These are phyloP conservation scores for Anguilla rostrata DNA, from an alignment of 2,113 vertebrate species.

Conservation along the genomic window DNA sequence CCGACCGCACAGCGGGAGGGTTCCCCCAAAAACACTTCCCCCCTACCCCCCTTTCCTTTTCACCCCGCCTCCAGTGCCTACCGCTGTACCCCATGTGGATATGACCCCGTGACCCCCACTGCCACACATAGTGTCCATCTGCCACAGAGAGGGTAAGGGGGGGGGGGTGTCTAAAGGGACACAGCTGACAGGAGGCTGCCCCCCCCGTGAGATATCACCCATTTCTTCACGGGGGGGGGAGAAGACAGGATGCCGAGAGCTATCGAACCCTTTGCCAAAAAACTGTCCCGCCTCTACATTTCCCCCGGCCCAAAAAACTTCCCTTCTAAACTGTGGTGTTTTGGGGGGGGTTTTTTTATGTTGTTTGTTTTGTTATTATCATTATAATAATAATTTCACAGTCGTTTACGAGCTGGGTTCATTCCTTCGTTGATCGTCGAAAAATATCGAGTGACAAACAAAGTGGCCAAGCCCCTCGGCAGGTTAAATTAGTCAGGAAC, in stretches of 20 bases:
- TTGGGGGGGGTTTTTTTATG: not conserved
- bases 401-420: not conserved
- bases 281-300: not conserved
- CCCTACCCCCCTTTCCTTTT: not conserved
- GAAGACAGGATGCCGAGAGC: not conserved
- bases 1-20: not conserved
- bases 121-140: conserved; percentile 75
- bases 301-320: not conserved
- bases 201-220: not conserved
- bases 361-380: not conserved
- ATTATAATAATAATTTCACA: no score
- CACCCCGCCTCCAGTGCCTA: not conserved
- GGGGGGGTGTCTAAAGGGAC: conserved; percentile 3
- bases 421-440: not conserved
- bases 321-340: not conserved
- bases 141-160: conserved; percentile 58
- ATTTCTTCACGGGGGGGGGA: conserved; percentile 28
- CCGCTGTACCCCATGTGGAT: conserved; percentile 61
- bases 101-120: conserved; percentile 72
- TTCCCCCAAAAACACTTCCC: conserved; percentile 14
- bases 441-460: not conserved
- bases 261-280: not conserved
- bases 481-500: conserved; percentile 2
- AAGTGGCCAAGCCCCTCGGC: conserved; percentile 19
- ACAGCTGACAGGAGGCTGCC: conserved; percentile 15